phyloP scores from a whole-genome alignment of 2,888 invertebrate species.

The Cybosia mesomella region DNA sequence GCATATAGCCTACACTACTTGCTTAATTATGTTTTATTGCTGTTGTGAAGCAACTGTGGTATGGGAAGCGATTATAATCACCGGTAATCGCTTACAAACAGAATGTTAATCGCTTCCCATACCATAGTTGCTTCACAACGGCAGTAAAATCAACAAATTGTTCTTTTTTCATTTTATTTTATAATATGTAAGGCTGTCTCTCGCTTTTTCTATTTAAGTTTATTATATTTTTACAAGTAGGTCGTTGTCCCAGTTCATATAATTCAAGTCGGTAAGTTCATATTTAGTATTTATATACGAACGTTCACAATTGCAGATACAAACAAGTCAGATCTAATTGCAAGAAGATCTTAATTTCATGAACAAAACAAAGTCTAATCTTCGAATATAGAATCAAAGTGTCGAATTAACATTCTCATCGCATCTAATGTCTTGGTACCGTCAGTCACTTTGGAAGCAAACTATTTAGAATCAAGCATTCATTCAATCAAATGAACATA shows the following conservation, averaged over 20 bases:
- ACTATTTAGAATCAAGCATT: conserved; percentile 68
- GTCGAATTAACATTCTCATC: conserved; percentile 59
- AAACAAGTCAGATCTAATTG: not conserved
- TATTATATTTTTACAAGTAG: not conserved
- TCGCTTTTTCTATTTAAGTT: not conserved
- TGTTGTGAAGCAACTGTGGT: not conserved
- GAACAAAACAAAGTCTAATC: conserved; percentile 1
- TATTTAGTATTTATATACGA: not conserved
- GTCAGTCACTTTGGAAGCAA: conserved; percentile 48
- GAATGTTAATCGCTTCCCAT: no score
- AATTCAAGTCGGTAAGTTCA: not conserved
- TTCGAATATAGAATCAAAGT: conserved; percentile 13
- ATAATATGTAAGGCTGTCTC: no score
- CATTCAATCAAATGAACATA: conserved; percentile 76
- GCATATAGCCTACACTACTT: no score
- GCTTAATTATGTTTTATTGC: not conserved
- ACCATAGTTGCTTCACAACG: no score
- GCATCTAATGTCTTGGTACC: conserved; percentile 55
- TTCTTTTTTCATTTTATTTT: not conserved
- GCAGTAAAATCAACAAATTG: no score
- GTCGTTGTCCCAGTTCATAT: not conserved
- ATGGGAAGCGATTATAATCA: no score
- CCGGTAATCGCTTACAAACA: no score
- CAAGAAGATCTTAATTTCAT: not conserved
- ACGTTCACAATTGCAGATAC: not conserved